A percentile compares a stretch with the other conserved stretches of the same genome.
Evolutionary conservation across 53 echinoderm and acorn worm genomes (phyloP).

Genomic region (Crossaster papposus): DNA sequence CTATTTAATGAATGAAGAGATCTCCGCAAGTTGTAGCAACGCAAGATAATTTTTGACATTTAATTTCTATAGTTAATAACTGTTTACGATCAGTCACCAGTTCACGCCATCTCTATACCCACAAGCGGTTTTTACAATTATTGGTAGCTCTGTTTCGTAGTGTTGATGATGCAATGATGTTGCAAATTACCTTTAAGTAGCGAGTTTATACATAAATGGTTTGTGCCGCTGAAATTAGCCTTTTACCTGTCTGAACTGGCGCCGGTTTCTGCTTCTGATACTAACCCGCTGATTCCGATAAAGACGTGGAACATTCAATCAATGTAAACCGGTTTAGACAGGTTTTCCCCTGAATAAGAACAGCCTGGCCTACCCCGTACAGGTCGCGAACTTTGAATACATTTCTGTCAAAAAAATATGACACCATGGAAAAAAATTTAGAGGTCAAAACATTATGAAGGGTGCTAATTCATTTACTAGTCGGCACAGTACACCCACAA

Average conservation of each 20-base stretch:
- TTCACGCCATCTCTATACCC: not conserved
- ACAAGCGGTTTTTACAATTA: too few relatives aligned
- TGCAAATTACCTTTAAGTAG: not conserved
- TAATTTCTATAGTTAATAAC: not conserved
- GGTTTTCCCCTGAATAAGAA: not conserved
- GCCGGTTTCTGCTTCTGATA: not conserved
- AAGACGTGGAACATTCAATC: not conserved
- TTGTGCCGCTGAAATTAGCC: not conserved
- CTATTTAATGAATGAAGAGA: constrained; percentile 12
- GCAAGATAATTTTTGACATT: not conserved
- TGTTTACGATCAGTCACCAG: not conserved
- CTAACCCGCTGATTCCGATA: not conserved
- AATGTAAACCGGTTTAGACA: not conserved
- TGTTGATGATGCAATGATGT: not conserved
- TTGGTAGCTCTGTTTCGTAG: too few relatives aligned
- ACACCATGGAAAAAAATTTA: too few relatives aligned
- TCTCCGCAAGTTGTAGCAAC: not conserved
- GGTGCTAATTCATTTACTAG: too few relatives aligned
- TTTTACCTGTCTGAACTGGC: not conserved
- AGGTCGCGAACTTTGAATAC: not conserved
- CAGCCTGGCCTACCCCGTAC: not conserved
- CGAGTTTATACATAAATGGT: not conserved
- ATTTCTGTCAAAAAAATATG: too few relatives aligned
- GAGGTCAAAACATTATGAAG: too few relatives aligned
- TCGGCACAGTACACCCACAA: too few relatives aligned